Evolutionary conservation across 2,888 invertebrate genomes (phyloP).

Genomic region (Criorhina ranunculi): DNA sequence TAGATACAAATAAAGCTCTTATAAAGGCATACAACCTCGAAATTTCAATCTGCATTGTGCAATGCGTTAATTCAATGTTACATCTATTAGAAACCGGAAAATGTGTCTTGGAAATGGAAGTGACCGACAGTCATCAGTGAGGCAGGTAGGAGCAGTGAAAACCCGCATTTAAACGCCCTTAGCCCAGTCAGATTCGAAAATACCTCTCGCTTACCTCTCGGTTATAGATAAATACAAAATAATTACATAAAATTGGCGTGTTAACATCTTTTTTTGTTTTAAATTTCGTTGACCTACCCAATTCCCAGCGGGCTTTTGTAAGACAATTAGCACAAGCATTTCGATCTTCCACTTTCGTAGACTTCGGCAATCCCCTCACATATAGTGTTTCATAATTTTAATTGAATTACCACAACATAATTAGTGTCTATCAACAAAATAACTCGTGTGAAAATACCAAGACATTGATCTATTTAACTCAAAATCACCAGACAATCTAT

Average conservation of each 20-base stretch:
- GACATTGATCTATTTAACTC: constrained; percentile 58
- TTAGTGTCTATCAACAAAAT: background rate
- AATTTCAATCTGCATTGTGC: too few relatives aligned
- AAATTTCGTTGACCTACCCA: background rate
- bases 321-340: constrained; percentile 37
- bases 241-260: constrained; percentile 7
- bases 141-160: too few relatives aligned
- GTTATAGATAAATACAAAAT: background rate
- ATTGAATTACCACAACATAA: constrained; percentile 33
- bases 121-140: too few relatives aligned
- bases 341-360: constrained; percentile 11
- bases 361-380: background rate
- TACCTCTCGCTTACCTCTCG: background rate
- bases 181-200: background rate
- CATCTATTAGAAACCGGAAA: too few relatives aligned
- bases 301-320: constrained; percentile 9
- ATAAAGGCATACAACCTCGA: too few relatives aligned
- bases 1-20: too few relatives aligned
- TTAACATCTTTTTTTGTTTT: background rate
- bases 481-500: background rate
- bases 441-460: constrained; percentile 44
- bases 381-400: constrained; percentile 30
- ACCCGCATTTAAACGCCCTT: too few relatives aligned
- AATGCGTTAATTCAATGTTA: too few relatives aligned
- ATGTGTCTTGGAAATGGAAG: too few relatives aligned